Evolutionary conservation across 2,797 vertebrate genomes (phyloP).

Genomic region (Malacoraja senta): DNA sequence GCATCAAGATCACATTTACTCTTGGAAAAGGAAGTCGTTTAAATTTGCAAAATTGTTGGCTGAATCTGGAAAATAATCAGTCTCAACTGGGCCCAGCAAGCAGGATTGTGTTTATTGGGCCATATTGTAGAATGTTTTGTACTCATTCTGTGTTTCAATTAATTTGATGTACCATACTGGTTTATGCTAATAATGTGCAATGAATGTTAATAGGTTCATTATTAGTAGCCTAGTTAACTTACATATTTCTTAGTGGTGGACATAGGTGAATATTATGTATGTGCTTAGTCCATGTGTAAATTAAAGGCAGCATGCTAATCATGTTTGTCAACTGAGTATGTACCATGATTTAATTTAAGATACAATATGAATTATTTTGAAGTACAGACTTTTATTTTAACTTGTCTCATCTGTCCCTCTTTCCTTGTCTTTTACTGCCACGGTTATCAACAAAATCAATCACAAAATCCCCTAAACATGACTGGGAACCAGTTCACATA

Average conservation of each 20-base stretch:
- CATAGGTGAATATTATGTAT: slow-evolving; percentile 6
- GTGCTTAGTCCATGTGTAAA: slow-evolving; percentile 31
- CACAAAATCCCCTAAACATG: background rate
- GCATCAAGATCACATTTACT: background rate
- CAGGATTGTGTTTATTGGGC: slow-evolving; percentile 29
- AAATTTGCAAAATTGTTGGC: background rate
- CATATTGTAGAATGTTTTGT: slow-evolving; percentile 8
- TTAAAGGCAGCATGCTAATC: slow-evolving; percentile 30
- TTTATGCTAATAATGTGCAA: slow-evolving; percentile 37
- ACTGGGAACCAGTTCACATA: slow-evolving; percentile 8
- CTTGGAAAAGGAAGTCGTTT: background rate
- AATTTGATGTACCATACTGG: background rate
- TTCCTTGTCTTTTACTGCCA: slow-evolving; percentile 18
- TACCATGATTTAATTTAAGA: background rate
- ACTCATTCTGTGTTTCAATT: slow-evolving; percentile 6
- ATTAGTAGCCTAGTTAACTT: slow-evolving; percentile 27
- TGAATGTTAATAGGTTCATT: slow-evolving; percentile 38
- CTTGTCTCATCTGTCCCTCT: background rate
- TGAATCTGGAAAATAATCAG: background rate
- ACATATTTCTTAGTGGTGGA: slow-evolving; percentile 27
- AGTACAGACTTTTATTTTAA: no score
- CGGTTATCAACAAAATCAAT: background rate
- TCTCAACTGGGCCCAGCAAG: background rate
- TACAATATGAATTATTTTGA: slow-evolving; percentile 24
- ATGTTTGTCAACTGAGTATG: slow-evolving; percentile 24